Base-by-base conservation (phyloP, 1,140 invertebrate species). In the Drosophila ogumai region DNA sequence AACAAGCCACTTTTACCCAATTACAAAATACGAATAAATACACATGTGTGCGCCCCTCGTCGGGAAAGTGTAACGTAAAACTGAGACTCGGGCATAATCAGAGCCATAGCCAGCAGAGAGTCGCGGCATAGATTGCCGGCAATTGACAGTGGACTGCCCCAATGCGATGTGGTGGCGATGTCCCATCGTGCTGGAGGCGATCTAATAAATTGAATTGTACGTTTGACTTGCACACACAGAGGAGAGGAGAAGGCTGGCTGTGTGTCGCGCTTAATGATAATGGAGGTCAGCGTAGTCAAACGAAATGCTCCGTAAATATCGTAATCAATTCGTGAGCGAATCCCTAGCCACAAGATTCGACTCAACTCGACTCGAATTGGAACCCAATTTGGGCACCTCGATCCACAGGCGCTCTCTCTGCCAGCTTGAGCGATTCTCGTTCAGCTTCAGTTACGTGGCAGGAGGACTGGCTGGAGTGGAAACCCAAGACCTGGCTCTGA, bases 131-230 rank as follows among this genome's bases (percentile, higher is more conserved):
- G 85, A 90, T 88, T 88, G 76, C 73, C 61, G 44, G 56, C 84
- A 87, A 87, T 86, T 86, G 82, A 68, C 47, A 41, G 74, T 65
- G 61, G 61, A 64, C 61, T 64, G 56, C 61, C 61, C 61, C 61
- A 64, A 64, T 64, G 61, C 58, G 59, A 38, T 40, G 34, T 56
- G 54, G 1, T 55, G 52, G 52, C 32, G 52, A 55, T 60, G 44
- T 63, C 57, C 57, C 78, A 81, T 85, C 78, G 68, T 82, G 76
- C 65, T 82, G 79, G 82, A 79, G 71, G 78, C 87, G 71, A 75
- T 84, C 80, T 91, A 91, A 87, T 88, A 91, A 91, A 91, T 91
- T 91, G 68, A 91, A 91, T 91, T 91, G 88, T 91, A 84, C 82
- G 72, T 91, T 91, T 91, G 87, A 91, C 87, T 85, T 76, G 67